Evolutionary conservation across 2,797 vertebrate species (phyloP).

Genomic region (Myiothlypis coronata): DNA sequence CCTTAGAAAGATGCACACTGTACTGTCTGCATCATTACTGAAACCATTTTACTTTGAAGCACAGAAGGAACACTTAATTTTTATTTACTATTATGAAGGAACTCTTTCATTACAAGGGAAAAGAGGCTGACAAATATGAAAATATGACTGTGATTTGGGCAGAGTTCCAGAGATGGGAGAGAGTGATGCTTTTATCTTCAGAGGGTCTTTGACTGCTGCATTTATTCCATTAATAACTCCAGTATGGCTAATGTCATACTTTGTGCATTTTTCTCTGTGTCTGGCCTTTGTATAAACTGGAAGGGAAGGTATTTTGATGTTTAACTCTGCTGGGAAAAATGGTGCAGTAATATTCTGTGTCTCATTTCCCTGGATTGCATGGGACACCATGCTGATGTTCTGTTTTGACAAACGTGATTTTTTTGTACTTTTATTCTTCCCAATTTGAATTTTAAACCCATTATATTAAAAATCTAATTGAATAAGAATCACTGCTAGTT

Average conservation of each 20-base stretch:
- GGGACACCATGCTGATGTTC: background rate
- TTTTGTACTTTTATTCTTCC: background rate
- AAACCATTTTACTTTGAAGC: slow-evolving; percentile 67
- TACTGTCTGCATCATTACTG: slow-evolving; percentile 44
- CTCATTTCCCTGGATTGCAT: background rate
- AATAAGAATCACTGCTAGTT: background rate
- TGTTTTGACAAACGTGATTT: background rate
- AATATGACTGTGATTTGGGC: slow-evolving; percentile 71
- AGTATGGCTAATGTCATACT: slow-evolving; percentile 48
- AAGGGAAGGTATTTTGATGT: slow-evolving; percentile 36
- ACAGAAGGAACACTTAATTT: slow-evolving; percentile 69
- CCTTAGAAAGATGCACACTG: slow-evolving; percentile 50
- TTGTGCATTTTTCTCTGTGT: slow-evolving; percentile 30
- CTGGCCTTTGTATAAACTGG: slow-evolving; percentile 28
- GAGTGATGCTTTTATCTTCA: slow-evolving; percentile 73
- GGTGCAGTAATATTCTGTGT: background rate
- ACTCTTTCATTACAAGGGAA: slow-evolving; percentile 52
- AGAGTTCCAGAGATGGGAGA: slow-evolving; percentile 60
- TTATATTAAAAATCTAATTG: background rate
- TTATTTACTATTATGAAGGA: slow-evolving; percentile 72
- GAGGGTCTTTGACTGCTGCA: slow-evolving; percentile 66
- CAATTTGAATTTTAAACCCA: background rate
- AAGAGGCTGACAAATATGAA: slow-evolving; percentile 66
- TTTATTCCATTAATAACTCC: slow-evolving; percentile 69
- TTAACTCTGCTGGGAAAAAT: background rate